phyloP scores from a whole-genome alignment of 2,888 invertebrate genomes.

The Plemyria rubiginata region DNA sequence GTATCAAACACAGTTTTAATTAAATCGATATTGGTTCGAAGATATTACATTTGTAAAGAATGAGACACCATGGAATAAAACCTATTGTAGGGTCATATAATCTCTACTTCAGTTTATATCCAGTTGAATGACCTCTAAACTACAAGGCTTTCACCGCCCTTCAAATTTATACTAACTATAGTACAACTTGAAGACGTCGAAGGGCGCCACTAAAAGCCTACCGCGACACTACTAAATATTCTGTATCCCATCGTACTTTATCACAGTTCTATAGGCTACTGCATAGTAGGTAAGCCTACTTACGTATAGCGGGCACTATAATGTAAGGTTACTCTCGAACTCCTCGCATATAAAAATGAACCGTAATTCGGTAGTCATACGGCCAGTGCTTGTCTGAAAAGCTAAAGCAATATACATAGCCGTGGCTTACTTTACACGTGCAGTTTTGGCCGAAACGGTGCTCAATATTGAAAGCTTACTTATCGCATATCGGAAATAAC shows the following conservation, averaged over 20 bases:
- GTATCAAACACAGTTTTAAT: too few relatives aligned
- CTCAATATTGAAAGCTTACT: constrained; percentile 10
- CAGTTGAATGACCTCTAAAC: neutral
- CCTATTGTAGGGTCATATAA: too few relatives aligned
- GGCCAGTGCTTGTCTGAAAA: neutral
- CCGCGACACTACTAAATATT: constrained; percentile 2
- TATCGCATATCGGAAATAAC: constrained; percentile 15
- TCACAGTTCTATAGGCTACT: constrained; percentile 2
- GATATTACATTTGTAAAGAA: too few relatives aligned
- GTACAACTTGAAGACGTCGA: neutral
- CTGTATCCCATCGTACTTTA: constrained; percentile 12
- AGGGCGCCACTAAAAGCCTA: constrained; percentile 1
- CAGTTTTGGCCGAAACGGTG: constrained; percentile 4
- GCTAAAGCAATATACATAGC: neutral
- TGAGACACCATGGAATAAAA: too few relatives aligned
- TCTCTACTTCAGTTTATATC: too few relatives aligned
- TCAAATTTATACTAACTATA: neutral
- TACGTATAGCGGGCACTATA: neutral
- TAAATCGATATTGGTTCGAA: too few relatives aligned
- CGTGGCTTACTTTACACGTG: constrained; percentile 6
- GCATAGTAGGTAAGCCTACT: neutral
- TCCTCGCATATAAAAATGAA: neutral
- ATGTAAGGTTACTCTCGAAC: too few relatives aligned
- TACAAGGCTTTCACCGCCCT: neutral
- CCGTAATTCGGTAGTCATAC: neutral